Base-by-base conservation (phyloP, 2,797 vertebrate species). In the Anguilla obscura region DNA sequence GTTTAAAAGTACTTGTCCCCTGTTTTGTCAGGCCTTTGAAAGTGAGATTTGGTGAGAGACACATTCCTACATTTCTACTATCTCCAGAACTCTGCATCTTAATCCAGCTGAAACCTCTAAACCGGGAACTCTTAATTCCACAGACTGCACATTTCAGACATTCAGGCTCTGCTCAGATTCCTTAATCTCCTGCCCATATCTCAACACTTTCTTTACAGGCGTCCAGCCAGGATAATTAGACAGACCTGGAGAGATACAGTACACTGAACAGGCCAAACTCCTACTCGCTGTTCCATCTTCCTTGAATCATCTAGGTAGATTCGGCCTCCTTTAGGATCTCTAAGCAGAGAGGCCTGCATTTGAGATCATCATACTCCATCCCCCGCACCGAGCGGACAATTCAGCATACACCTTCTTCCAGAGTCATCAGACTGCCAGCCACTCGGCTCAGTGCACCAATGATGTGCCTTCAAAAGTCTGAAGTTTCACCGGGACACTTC, bases 81-180 rank as follows among this genome's bases (percentile, higher is more conserved):
- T 50, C 79, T 50, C 21, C 36, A 48, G 40, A 80, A 45, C 36
- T 18, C 33, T 10, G 56, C 18, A 30, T 85, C 84, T 85, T 85
- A 85, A 85, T 85, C 54, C 56, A 40, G 40, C 54, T 58, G 21
- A 40, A 85, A 63, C 30, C 74, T 79, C 74, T 40, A 36, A 40
- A 36, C 74, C 4, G 33, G 74, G 36, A 36, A 16, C 74, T 18
- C 36, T 24, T 69, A 45, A 40, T 79, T 40, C 74, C 33, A 21
- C 74, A 79, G 36, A 79, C 74, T 79, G 74, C 74, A 79, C 54
- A 85, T 56, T 85, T 85, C 30, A 36, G 45, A 63, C 54, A 60
- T 66, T 66, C 36, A 45, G 66, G 84, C 33, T 66, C 56, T 66
- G 56, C 58, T 30, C 48, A 58, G 8, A 36, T n/a, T 66, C 33